Evolutionary conservation across 2,888 invertebrate species (phyloP).

Genomic region (Halocaridina rubra): DNA sequence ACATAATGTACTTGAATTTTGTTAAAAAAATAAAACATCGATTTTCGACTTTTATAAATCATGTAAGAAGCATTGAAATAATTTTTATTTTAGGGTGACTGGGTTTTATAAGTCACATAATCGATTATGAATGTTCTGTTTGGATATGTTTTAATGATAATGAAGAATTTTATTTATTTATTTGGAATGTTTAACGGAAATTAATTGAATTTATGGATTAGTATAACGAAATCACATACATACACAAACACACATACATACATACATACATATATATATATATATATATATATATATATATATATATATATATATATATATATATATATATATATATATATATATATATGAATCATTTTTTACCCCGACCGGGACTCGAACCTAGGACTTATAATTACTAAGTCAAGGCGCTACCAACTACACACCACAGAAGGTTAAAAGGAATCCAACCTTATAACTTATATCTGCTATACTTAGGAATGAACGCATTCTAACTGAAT

Average conservation of each 20-base stretch:
- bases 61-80: not conserved
- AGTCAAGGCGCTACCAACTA: no score
- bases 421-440: no score
- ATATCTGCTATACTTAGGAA: no score
- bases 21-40: not conserved
- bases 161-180: not conserved
- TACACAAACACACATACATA: not conserved
- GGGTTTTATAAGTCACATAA: no score
- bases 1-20: not conserved
- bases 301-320: not conserved
- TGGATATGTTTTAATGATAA: not conserved
- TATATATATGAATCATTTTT: not conserved
- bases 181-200: not conserved
- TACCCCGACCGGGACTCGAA: not conserved
- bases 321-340: not conserved
- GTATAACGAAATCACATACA: not conserved
- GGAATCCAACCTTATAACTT: no score
- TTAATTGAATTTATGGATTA: not conserved
- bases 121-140: no score
- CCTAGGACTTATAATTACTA: not conserved
- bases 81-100: not conserved
- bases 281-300: constrained; percentile 14
- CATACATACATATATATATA: not conserved
- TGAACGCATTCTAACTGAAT: no score
- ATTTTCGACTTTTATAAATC: not conserved